These are phyloP conservation scores for Diachasmimorpha longicaudata DNA, from an alignment of 1,140 invertebrate species.

Conservation along the genomic window DNA sequence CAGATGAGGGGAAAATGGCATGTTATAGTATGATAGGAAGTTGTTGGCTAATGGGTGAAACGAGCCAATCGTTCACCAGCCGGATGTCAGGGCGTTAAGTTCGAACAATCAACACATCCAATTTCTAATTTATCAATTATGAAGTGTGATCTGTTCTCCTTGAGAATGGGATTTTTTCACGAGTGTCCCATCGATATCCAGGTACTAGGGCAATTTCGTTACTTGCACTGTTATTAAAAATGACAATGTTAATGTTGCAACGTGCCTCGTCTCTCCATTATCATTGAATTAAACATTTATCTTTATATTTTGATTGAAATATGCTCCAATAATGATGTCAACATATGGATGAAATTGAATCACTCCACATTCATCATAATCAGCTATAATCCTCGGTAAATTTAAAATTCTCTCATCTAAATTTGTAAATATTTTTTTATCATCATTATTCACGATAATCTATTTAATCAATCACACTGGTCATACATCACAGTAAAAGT, in stretches of 20 bases:
- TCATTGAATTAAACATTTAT: background rate
- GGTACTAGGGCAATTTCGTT: conserved; percentile 7
- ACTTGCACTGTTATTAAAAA: background rate
- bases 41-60: conserved; percentile 22
- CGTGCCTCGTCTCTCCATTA: background rate
- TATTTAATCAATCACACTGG: background rate
- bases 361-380: background rate
- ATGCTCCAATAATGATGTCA: background rate
- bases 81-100: conserved; percentile 14
- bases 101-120: background rate
- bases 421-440: background rate
- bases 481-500: background rate
- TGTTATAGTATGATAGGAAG: background rate
- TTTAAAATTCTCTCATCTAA: background rate
- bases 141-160: background rate
- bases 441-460: background rate
- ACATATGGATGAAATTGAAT: background rate
- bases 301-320: background rate
- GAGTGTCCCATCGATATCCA: conserved; percentile 1
- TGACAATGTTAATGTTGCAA: too few relatives aligned
- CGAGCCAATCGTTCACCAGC: conserved; percentile 14
- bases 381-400: background rate
- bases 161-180: background rate
- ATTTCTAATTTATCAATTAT: background rate
- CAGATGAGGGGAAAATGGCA: background rate